phyloP scores from a whole-genome alignment of 2,113 vertebrate species.

The Catharus fuscescens region DNA sequence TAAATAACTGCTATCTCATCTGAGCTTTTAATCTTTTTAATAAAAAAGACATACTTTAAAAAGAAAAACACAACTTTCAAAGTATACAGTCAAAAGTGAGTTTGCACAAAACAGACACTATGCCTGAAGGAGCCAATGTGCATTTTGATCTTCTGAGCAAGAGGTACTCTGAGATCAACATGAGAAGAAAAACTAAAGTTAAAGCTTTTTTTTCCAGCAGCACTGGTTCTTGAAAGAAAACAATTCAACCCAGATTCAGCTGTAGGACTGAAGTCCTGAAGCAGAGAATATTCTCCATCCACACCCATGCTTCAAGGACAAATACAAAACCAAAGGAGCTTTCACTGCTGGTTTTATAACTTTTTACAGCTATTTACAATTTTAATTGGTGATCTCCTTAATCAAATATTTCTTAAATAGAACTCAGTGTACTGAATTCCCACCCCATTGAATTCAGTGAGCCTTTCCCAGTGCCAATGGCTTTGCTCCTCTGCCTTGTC shows the following conservation, averaged over 20 bases:
- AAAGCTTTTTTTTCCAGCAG: neutral
- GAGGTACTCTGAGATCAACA: neutral
- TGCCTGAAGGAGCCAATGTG: neutral
- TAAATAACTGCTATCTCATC: slow-evolving; percentile 16
- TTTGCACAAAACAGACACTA: neutral
- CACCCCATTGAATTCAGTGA: neutral
- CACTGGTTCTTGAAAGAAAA: neutral
- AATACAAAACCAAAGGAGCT: neutral
- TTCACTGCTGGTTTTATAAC: neutral
- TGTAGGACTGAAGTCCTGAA: neutral
- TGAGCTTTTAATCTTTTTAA: slow-evolving; percentile 29
- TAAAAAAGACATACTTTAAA: slow-evolving; percentile 8
- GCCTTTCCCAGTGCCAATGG: neutral
- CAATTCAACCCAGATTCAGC: neutral
- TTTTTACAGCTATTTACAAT: neutral
- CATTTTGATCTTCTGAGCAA: neutral
- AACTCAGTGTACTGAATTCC: neutral
- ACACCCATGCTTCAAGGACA: neutral
- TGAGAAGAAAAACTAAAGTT: neutral
- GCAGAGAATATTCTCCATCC: neutral
- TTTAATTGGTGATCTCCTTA: neutral
- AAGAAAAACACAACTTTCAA: neutral
- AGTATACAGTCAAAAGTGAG: neutral
- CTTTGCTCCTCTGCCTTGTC: neutral
- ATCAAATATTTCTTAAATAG: neutral